Conservation (phyloP, 1,140 invertebrate genomes). For the Drosophila nasuta region DNA sequence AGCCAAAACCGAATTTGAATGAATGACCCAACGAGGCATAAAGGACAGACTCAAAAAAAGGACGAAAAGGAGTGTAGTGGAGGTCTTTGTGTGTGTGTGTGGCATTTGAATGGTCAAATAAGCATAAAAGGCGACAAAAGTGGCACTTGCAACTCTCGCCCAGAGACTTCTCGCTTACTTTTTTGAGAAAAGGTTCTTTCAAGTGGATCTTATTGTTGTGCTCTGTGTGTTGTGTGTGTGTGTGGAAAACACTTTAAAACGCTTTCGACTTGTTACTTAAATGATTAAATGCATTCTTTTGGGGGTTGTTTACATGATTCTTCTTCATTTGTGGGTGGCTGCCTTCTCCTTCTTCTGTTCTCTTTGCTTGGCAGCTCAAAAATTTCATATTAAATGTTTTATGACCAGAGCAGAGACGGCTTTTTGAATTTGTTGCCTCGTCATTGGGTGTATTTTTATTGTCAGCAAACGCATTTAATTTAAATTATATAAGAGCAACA, state of each 20-base stretch:
- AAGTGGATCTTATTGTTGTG: slow-evolving; percentile 14
- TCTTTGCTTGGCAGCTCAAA: slow-evolving; percentile 33
- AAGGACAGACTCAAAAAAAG: slow-evolving; percentile 3
- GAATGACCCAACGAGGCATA: slow-evolving; percentile 35
- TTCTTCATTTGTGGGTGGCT: slow-evolving; percentile 36
- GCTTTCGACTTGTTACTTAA: slow-evolving; percentile 67
- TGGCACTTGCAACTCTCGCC: slow-evolving; percentile 58
- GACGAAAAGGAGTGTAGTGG: no score
- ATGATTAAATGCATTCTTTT: slow-evolving; percentile 72
- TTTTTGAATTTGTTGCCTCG: slow-evolving; percentile 62
- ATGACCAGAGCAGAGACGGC: slow-evolving; percentile 51
- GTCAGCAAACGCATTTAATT: slow-evolving; percentile 78
- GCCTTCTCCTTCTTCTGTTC: neutral
- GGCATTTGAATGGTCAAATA: slow-evolving; percentile 63
- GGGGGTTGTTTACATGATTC: slow-evolving; percentile 57
- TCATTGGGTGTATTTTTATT: slow-evolving; percentile 68
- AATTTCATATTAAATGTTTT: slow-evolving; percentile 78
- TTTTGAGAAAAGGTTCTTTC: slow-evolving; percentile 27
- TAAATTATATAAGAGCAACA: slow-evolving; percentile 73
- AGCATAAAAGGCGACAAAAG: slow-evolving; percentile 82
- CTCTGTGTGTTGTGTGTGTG: slow-evolving; percentile 1
- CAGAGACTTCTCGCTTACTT: slow-evolving; percentile 29
- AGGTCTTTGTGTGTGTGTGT: slow-evolving; percentile 14
- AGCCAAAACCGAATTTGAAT: slow-evolving; percentile 56
- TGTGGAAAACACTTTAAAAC: slow-evolving; percentile 58